Evolutionary conservation across 2,797 vertebrate species (phyloP), one percentile per base, ranked within the genome.

Genomic region (Brachyalestes nurse): DNA sequence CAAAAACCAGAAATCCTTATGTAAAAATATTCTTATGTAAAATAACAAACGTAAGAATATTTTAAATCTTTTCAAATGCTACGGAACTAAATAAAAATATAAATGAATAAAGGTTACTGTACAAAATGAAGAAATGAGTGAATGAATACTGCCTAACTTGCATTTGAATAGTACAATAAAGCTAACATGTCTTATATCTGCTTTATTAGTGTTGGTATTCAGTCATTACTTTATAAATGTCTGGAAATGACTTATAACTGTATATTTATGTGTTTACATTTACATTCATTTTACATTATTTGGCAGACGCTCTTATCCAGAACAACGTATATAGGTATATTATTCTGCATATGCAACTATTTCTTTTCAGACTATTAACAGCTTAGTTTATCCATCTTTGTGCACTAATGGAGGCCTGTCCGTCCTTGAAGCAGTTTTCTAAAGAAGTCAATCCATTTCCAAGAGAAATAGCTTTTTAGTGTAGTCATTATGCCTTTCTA

Each of bases 351-450:
- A 51, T 60, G 66, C 75, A 60, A 61, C 75, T 69, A 83, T 38
- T 77, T 66, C 38, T 70, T 84, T 82, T 84, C 75, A 79, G 61
- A 62, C 28, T 72, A 79, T 82, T 81, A 81, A 80, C 78, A 83
- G 65, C 34, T 83, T 78, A 78, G 78, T 79, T 81, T 83, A 71
- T 82, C 61, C 69, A 83, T 83, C 81, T 71, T 70, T 84, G 55
- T 82, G 51, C 69, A 73, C 75, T 82, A 85, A 80, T 80, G 74
- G 65, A 80, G 74, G 78, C 21, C 75, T 79, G 70, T 82, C 64
- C 70, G 73, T 83, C 82, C 84, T 85, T 83, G 86, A 82, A 85
- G 60, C 70, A 47, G 23, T 82, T 77, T 78, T 69, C 76, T 76
- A 71, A 71, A 80, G 76, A 69, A 82, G 78, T 78, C 82, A 62